Evolutionary conservation across 2,888 invertebrate genomes (phyloP).

Genomic region (Lasioglossum figueresi): DNA sequence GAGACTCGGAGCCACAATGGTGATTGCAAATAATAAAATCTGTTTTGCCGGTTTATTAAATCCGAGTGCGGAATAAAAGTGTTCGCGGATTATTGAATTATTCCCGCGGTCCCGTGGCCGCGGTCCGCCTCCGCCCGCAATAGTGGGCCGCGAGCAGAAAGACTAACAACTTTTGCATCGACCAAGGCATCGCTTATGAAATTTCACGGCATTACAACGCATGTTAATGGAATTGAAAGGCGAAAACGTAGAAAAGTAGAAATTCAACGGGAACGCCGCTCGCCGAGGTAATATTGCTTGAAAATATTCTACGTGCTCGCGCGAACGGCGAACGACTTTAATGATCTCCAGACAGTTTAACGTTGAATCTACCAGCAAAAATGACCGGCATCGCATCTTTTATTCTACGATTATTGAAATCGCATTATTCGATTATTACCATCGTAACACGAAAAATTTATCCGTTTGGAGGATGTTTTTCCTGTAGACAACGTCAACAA

Average conservation of each 20-base stretch:
- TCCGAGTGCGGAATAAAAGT: slow-evolving; percentile 78
- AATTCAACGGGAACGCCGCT: slow-evolving; percentile 16
- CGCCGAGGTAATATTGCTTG: slow-evolving; percentile 4
- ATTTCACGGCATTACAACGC: slow-evolving; percentile 50
- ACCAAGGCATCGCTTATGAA: slow-evolving; percentile 63
- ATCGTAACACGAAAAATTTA: not conserved
- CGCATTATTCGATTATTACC: not conserved
- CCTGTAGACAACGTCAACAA: too few species aligned
- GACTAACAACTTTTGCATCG: slow-evolving; percentile 69
- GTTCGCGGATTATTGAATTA: slow-evolving; percentile 80
- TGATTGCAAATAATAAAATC: slow-evolving; percentile 81
- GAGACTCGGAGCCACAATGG: slow-evolving; percentile 66
- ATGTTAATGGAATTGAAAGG: slow-evolving; percentile 58
- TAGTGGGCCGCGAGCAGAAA: slow-evolving; percentile 38
- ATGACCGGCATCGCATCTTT: not conserved
- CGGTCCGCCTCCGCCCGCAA: slow-evolving; percentile 35
- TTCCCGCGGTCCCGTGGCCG: slow-evolving; percentile 59
- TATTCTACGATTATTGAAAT: not conserved
- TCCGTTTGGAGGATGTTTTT: too few species aligned
- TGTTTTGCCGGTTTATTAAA: slow-evolving; percentile 81
- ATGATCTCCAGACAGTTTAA: not conserved
- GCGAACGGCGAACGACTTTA: not conserved
- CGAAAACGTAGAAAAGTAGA: slow-evolving; percentile 36
- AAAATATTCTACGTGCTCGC: slow-evolving; percentile 15
- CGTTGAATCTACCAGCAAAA: not conserved